Percentiles rank a stretch among this genome's conserved stretches.
phyloP scores from a whole-genome alignment of 1,140 invertebrate genomes.

The Sinonovacula constricta region DNA sequence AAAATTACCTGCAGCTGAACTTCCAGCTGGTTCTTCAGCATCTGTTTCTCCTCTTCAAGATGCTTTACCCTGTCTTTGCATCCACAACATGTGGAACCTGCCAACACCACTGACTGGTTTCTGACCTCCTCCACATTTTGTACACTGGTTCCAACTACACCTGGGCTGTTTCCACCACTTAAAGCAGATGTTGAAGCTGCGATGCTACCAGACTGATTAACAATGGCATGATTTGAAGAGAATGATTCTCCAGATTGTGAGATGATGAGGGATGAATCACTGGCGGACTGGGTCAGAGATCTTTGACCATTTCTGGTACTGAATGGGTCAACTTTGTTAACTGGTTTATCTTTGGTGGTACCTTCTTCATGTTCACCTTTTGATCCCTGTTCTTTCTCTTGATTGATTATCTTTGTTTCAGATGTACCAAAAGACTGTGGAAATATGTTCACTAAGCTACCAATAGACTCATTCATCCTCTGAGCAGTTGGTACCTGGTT shows the following conservation, averaged over 20 bases:
- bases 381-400: background rate
- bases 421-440: background rate
- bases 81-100: background rate
- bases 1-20: slow-evolving; percentile 73
- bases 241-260: background rate
- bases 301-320: slow-evolving; percentile 10
- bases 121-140: slow-evolving; percentile 1
- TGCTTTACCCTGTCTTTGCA: slow-evolving; percentile 48
- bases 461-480: slow-evolving; percentile 4
- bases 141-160: background rate
- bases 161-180: slow-evolving; percentile 6
- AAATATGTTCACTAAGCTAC: slow-evolving; percentile 1
- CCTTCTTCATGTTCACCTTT: background rate
- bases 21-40: slow-evolving; percentile 60
- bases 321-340: slow-evolving; percentile 44
- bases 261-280: slow-evolving; percentile 28
- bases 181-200: background rate
- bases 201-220: background rate
- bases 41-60: slow-evolving; percentile 58
- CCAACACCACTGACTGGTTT: background rate
- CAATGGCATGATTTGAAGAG: slow-evolving; percentile 18
- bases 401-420: background rate
- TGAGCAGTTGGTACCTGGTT: background rate
- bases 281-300: slow-evolving; percentile 20
- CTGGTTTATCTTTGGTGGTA: slow-evolving; percentile 33